Percentiles rank a stretch among this genome's conserved stretches.
Conservation (phyloP, 2,113 vertebrate species). For the Lamprotornis superbus region DNA sequence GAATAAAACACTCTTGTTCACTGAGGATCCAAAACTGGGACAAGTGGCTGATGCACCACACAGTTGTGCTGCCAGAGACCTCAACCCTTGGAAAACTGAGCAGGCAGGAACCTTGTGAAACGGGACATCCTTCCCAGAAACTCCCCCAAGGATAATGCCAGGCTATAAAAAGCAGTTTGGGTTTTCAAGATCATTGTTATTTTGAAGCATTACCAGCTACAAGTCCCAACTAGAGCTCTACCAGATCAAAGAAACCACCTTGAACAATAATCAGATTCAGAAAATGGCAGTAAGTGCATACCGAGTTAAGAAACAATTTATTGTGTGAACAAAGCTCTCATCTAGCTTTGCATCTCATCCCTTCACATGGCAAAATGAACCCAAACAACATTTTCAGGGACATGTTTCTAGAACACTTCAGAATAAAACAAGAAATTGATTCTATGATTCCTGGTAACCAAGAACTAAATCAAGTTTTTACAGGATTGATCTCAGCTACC, state of each 20-base stretch:
- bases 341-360: neutral
- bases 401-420: neutral
- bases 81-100: neutral
- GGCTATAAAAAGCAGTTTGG: neutral
- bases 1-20: neutral
- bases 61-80: fast-evolving
- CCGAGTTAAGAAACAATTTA: neutral
- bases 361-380: neutral
- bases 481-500: neutral
- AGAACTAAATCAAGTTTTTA: neutral
- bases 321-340: neutral
- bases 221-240: neutral
- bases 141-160: neutral
- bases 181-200: neutral
- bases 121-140: neutral
- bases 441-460: neutral
- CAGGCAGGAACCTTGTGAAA: neutral
- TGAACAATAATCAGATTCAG: neutral
- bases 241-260: neutral
- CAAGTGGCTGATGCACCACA: neutral
- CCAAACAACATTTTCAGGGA: neutral
- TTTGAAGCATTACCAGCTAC: neutral
- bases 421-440: neutral
- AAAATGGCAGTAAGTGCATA: neutral
- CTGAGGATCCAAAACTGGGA: neutral